Evolutionary conservation across 2,113 vertebrate genomes (phyloP).

Genomic region (Caranx ignobilis): DNA sequence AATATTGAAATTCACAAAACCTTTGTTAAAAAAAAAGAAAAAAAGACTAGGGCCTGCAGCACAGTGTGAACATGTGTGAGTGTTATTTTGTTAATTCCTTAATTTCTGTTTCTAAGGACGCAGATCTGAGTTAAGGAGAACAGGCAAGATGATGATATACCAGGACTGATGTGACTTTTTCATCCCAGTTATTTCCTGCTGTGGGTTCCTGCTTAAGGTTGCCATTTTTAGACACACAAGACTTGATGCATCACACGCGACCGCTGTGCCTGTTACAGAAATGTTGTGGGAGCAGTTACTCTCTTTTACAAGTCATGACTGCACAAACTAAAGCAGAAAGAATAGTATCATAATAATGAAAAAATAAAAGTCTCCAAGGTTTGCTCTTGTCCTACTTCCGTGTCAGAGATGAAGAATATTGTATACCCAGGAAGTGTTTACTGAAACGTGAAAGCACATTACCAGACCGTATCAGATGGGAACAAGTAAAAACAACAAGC

Average conservation of each 20-base stretch:
- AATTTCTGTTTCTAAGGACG: neutral
- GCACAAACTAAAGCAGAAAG: conserved; percentile 5
- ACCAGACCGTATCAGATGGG: conserved; percentile 23
- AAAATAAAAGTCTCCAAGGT: conserved; percentile 27
- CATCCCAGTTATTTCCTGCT: conserved; percentile 12
- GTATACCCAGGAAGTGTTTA: conserved; percentile 36
- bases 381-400: conserved; percentile 10
- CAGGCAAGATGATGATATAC: neutral
- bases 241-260: neutral
- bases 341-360: conserved; percentile 14
- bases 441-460: conserved; percentile 54
- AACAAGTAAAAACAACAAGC: conserved; percentile 8
- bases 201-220: neutral
- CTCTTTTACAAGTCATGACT: neutral
- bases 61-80: too few species aligned
- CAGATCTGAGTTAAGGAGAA: neutral
- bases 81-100: neutral
- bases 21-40: too few species aligned
- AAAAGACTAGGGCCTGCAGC: too few species aligned
- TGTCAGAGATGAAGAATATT: conserved; percentile 31
- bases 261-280: neutral
- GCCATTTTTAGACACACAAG: neutral
- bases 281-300: neutral
- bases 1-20: neutral
- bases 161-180: conserved; percentile 7